Evolutionary conservation across 2,888 invertebrate species (phyloP), one percentile per base, ranked within the genome.

Genomic region (Junonia oenone): DNA sequence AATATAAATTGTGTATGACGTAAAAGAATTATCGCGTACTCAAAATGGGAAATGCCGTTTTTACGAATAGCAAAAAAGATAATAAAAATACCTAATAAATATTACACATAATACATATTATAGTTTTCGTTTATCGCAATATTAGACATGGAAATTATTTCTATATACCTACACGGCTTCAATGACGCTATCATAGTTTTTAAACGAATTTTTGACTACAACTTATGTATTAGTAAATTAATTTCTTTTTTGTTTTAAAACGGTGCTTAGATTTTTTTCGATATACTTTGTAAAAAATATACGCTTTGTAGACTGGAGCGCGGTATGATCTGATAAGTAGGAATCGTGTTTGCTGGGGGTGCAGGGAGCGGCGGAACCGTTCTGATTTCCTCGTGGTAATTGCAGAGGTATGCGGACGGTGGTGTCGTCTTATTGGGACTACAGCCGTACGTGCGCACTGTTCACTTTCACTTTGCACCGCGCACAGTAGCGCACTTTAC

Each of bases 361-460:
- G 61, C 55, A 61, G 63, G 64, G 64, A 65, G 63, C 61, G 63
- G 61, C 64, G 81, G 81, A 83, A 84, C 77, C 69, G 78, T 79
- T 77, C 78, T 80, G 83, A 87, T 85, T 88, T 89, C 88, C 88
- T 89, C 71, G 87, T 84, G 83, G 82, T 87, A 88, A 88, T 89
- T 87, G 85, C 75, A 74, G 81, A 80, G 86, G 86, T 87, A 89
- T 87, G 88, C 86, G 88, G 88, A 89, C 83, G 80, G 75, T 76
- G 76, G 78, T 81, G 84, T 84, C 85, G 83, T 88, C 86, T 87
- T 87, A 86, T 85, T 88, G 88, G 87, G 86, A 83, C 83, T 83
- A 75, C 76, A 75, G 72, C 69, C 73, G 85, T 86, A 84, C 87
- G 87, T 86, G 87, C 81, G 81, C 80, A 75, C 74, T 79, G 73